Evolutionary conservation across 2,888 invertebrate genomes (phyloP), one percentile per base, ranked within the genome.

Genomic region (Deilephila elpenor): DNA sequence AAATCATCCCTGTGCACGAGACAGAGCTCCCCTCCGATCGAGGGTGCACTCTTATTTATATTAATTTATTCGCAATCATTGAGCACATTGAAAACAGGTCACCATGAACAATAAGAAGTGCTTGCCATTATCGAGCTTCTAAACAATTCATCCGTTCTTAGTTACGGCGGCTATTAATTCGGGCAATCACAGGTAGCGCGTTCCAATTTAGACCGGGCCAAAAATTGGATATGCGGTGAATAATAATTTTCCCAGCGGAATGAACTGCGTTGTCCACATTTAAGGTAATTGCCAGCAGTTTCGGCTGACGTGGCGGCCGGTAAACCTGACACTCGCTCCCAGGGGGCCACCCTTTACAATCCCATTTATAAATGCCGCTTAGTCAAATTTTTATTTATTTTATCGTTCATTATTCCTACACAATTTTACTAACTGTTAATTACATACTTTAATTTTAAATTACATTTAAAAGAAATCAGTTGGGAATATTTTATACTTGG

Each of bases 241-340:
- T 94, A 92, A 91, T 93, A 91, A 92, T 92, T 90, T 89, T 92
- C 94, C 93, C 93, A 78, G 82, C 81, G 91, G 93, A 91, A 80
- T 88, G 86, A 85, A 89, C 88, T 90, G 90, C 88, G 92, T 92
- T 94, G 93, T 93, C 93, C 93, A 94, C 92, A 92, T 94, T 94
- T 92, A 93, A 93, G 93, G 91, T 94, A 94, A 94, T 94, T 94
- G 92, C 91, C 87, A 90, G 87, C 92, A 90, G 92, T 94, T 93
- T 89, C 89, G 84, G 92, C 92, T 93, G 93, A 93, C 93, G 89
- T 91, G 87, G 90, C 90, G 87, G 88, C 85, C 88, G 87, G 89
- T 84, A 88, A 89, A 90, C 89, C 92, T 93, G 93, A 93, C 94
- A 91, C 88, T 89, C 87, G 83, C 83, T 89, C 93, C 90, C 93